Evolutionary conservation across 2,797 vertebrate genomes (phyloP).

Genomic region (Peromyscus attwateri): DNA sequence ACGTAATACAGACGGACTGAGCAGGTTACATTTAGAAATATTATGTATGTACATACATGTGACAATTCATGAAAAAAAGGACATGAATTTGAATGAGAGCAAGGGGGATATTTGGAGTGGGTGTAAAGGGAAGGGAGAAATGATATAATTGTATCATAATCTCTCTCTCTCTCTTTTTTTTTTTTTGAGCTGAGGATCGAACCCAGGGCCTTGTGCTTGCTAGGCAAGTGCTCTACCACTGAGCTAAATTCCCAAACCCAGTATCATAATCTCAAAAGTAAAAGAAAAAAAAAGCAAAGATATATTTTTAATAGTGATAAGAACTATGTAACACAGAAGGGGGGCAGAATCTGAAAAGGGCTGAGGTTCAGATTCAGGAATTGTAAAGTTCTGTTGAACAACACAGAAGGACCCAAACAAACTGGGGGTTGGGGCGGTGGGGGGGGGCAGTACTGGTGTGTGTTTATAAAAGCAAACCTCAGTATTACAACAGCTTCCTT

Average conservation of each 20-base stretch:
- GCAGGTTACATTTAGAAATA: not conserved
- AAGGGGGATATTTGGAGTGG: too few relatives aligned
- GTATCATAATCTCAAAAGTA: not conserved
- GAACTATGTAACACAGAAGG: not conserved
- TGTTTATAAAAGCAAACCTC: not conserved
- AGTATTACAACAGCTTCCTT: too few relatives aligned
- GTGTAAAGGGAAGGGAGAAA: not conserved
- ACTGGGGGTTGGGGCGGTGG: not conserved
- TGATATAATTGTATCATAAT: not conserved
- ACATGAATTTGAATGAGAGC: not conserved
- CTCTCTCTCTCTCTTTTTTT: not conserved
- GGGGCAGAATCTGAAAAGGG: not conserved
- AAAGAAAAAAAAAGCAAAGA: not conserved
- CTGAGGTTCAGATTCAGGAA: not conserved
- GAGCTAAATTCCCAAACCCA: too few relatives aligned
- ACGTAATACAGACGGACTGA: not conserved
- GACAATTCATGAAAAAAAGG: too few relatives aligned
- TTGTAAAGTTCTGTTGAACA: not conserved
- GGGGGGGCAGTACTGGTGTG: fast-evolving
- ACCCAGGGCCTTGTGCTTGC: too few relatives aligned
- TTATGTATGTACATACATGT: not conserved
- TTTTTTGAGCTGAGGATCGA: too few relatives aligned
- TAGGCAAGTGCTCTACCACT: too few relatives aligned
- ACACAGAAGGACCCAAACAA: not conserved
- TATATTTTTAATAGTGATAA: not conserved